These are phyloP conservation scores for Habropoda laboriosa DNA, from an alignment of 1,140 invertebrate genomes.

Conservation along the genomic window DNA sequence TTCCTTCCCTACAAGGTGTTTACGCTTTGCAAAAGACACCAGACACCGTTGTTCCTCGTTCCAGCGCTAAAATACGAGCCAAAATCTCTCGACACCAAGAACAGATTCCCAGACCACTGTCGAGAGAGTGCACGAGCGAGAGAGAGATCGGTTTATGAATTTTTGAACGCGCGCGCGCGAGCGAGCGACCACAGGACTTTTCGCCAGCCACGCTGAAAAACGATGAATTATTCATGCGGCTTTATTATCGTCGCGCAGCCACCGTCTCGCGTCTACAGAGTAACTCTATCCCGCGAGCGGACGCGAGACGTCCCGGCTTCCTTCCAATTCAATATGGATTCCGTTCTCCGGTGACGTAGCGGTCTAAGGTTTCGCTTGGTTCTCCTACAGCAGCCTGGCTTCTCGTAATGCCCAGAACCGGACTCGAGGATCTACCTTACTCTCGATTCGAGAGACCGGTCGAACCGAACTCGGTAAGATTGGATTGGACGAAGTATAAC, in stretches of 20 bases:
- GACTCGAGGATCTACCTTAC: neutral
- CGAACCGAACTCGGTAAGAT: neutral
- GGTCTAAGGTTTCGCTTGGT: conserved; percentile 55
- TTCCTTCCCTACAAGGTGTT: neutral
- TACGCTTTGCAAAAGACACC: neutral
- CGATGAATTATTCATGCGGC: conserved; percentile 74
- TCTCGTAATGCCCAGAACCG: neutral
- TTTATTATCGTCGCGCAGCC: conserved; percentile 73
- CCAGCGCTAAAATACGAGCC: neutral
- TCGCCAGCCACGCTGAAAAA: conserved; percentile 58
- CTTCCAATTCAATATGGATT: conserved; percentile 73
- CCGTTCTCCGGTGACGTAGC: conserved; percentile 60
- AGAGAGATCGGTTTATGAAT: conserved; percentile 60
- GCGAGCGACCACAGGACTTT: conserved; percentile 22
- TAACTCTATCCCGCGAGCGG: conserved; percentile 62
- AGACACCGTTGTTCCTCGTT: neutral
- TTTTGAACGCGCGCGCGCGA: conserved; percentile 52
- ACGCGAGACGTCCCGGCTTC: conserved; percentile 55
- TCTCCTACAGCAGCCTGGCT: conserved; percentile 4
- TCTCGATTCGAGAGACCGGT: neutral
- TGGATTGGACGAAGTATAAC: neutral
- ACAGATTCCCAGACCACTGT: conserved; percentile 33
- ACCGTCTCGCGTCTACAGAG: conserved; percentile 50
- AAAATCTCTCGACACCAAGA: conserved; percentile 33
- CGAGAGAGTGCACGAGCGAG: too few species aligned